phyloP scores from a whole-genome alignment of 2,888 invertebrate species.

The Acanthosepion esculentum region DNA sequence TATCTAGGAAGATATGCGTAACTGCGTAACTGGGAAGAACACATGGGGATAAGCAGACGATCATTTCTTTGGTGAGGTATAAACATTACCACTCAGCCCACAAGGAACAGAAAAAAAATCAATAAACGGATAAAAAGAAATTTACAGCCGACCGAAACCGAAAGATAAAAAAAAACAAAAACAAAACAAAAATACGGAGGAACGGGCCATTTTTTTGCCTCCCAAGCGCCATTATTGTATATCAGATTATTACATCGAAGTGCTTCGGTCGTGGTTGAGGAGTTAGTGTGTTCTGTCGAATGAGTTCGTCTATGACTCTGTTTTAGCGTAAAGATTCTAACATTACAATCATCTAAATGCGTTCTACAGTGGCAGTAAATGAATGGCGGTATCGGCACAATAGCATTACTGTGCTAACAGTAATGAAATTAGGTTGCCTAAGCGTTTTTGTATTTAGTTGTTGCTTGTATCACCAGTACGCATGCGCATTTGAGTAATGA shows the following conservation, averaged over 20 bases:
- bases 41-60: neutral
- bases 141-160: no score
- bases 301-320: neutral
- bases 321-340: neutral
- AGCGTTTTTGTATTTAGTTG: neutral
- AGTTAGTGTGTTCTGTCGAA: neutral
- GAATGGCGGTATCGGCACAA: neutral
- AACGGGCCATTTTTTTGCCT: no score
- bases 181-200: no score
- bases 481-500: no score
- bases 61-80: neutral
- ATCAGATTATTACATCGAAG: no score
- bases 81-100: neutral
- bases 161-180: no score
- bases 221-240: no score
- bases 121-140: neutral
- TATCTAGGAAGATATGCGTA: no score
- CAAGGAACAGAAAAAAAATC: neutral
- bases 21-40: no score
- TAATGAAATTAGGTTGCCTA: neutral
- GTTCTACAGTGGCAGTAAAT: neutral
- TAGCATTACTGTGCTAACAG: neutral
- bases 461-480: no score
- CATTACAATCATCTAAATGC: conserved; percentile 15
- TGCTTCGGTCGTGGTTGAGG: neutral